Conservation (phyloP, 2,797 vertebrate species). For the Pseudotriccus pelzelni region DNA sequence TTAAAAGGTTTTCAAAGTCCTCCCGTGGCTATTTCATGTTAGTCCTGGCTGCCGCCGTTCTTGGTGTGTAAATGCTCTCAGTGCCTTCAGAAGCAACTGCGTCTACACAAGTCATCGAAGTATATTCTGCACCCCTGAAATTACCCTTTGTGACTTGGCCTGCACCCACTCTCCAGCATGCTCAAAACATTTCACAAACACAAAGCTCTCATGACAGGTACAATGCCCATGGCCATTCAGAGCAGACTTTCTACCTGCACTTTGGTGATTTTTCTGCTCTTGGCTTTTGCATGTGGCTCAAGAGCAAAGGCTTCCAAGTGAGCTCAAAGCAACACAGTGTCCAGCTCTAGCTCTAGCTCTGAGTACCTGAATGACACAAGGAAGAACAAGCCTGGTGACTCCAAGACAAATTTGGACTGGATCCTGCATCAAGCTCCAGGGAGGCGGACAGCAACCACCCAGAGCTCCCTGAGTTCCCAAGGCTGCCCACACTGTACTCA, state of each 20-base stretch:
- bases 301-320: accelerated
- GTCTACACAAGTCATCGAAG: not conserved
- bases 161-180: not conserved
- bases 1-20: not conserved
- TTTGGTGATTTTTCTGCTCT: not conserved
- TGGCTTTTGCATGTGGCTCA: accelerated
- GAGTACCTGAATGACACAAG: not conserved
- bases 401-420: not conserved
- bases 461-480: not conserved
- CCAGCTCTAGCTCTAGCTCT: not conserved
- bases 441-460: not conserved
- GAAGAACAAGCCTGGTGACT: not conserved
- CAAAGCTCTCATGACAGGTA: not conserved
- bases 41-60: not conserved
- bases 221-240: not conserved
- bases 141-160: not conserved
- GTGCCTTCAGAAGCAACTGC: not conserved
- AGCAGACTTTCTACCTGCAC: not conserved
- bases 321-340: not conserved
- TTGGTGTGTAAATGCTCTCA: not conserved
- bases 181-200: not conserved
- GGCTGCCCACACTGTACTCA: not conserved
- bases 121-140: not conserved
- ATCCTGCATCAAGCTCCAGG: not conserved
- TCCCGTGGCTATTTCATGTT: not conserved